Evolutionary conservation across 2,888 invertebrate genomes (phyloP), one percentile per base, ranked within the genome.

Genomic region (Caenorhabditis virilis): DNA sequence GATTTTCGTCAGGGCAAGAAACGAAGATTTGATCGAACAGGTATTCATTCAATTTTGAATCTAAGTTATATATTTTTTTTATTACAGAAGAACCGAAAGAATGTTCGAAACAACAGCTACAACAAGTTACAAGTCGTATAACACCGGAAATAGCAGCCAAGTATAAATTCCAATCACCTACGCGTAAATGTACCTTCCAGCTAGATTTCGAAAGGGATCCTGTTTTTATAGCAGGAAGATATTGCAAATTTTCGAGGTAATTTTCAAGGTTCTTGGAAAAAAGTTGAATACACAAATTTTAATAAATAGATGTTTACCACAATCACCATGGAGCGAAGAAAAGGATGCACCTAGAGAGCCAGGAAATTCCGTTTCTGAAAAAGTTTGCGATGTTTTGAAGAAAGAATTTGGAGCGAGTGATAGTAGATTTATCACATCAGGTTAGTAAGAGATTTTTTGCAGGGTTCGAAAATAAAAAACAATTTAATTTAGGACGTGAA

Each of bases 241-340:
- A 95, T 84, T 88, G 90, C 72, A 95, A 95, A 84, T 88, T 89
- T 80, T 91, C 91, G 2, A 88, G n/a, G n/a, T n/a, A n/a, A 95
- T 68, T 85, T 98, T 26, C 30, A 9, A 11, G 7, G 6, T 38
- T 38, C n/a, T 38, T 16, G 7, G n/a, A 9, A 38, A 38, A n/a
- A n/a, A n/a, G n/a, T 11, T n/a, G n/a, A n/a, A 38, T 38, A n/a
- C 7, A 38, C 7, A 33, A 33, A 33, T 33, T 11, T 33, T 11
- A 11, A 33, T 33, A n/a, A 11, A 6, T 50, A n/a, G 63, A 50
- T 64, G 59, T 33, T 49, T 65, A 3, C 91, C 93, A 49, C 97
- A 98, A 86, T 93, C 94, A 0, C 95, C 95, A 0, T 97, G 95
- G 95, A 84, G 59, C 22, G 72, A 69, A 54, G 76, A 74, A 16